Conservation (phyloP, 2,888 invertebrate genomes). For the Trypoxylon attenuatum region DNA sequence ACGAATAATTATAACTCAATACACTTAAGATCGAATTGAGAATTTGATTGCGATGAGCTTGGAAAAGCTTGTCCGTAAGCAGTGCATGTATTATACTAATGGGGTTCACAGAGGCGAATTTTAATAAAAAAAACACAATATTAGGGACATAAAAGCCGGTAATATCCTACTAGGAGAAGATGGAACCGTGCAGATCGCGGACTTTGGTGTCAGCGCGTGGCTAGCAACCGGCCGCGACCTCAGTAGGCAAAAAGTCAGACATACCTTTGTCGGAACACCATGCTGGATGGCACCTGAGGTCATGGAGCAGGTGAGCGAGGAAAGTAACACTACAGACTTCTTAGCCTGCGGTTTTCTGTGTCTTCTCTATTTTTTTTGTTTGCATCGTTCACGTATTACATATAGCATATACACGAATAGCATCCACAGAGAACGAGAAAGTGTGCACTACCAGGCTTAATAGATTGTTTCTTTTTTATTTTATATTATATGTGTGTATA, state of each 20-base stretch:
- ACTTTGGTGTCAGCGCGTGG: constrained; percentile 99
- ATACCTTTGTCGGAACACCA: constrained; percentile 99
- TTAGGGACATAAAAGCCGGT: constrained; percentile 96
- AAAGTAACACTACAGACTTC: constrained; percentile 74
- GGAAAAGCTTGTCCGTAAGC: no score
- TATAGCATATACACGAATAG: no score
- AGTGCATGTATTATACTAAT: constrained; percentile 17
- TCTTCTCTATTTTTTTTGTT: constrained; percentile 32
- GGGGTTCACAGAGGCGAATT: constrained; percentile 32
- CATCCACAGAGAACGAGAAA: constrained; percentile 9
- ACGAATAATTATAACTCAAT: no score
- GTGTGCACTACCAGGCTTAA: constrained; percentile 8
- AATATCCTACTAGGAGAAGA: constrained; percentile 98
- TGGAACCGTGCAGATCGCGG: constrained; percentile 97
- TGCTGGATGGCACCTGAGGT: constrained; percentile 99
- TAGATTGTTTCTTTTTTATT: background rate
- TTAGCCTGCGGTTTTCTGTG: constrained; percentile 70
- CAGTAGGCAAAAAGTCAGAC: constrained; percentile 94
- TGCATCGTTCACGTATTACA: constrained; percentile 16
- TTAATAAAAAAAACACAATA: constrained; percentile 60
- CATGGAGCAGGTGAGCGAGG: constrained; percentile 91
- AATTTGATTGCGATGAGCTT: no score
- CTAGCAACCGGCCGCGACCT: constrained; percentile 95
- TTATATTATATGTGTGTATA: no score
- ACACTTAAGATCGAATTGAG: no score